phyloP scores from a whole-genome alignment of 2,888 invertebrate genomes.

The Pandemis heparana region DNA sequence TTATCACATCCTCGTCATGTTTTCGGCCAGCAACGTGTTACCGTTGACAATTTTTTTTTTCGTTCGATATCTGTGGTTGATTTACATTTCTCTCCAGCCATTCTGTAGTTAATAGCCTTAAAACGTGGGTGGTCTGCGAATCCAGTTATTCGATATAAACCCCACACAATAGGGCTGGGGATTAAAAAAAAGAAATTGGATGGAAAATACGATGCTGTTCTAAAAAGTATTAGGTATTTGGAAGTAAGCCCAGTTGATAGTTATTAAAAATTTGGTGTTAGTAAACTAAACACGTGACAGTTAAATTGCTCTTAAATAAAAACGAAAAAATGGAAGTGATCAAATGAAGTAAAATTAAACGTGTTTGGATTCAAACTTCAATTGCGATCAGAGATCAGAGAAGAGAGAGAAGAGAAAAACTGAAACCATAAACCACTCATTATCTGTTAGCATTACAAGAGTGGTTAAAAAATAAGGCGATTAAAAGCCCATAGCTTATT shows the following conservation, averaged over 20 bases:
- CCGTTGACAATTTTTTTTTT: constrained; percentile 33
- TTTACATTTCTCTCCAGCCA: constrained; percentile 29
- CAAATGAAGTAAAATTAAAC: too few species aligned
- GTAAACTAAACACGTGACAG: too few species aligned
- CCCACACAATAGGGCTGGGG: constrained; percentile 35
- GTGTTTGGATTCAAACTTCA: too few species aligned
- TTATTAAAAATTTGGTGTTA: background rate
- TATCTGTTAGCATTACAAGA: background rate
- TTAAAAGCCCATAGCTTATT: constrained; percentile 34
- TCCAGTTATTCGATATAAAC: constrained; percentile 44
- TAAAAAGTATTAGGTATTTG: background rate
- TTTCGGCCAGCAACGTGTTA: constrained; percentile 16
- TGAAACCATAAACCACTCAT: background rate
- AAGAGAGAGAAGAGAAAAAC: too few species aligned
- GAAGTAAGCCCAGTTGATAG: background rate
- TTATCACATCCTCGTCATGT: constrained; percentile 16
- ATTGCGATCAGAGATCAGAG: too few species aligned
- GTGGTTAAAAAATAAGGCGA: constrained; percentile 13
- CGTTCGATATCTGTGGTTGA: constrained; percentile 30
- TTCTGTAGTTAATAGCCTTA: constrained; percentile 34
- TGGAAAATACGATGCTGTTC: constrained; percentile 21
- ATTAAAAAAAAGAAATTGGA: constrained; percentile 32
- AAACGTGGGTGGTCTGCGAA: constrained; percentile 47
- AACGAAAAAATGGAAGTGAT: too few species aligned
- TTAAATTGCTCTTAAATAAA: too few species aligned